phyloP scores from a whole-genome alignment of 1,140 invertebrate genomes.

The Neodiprion lecontei region DNA sequence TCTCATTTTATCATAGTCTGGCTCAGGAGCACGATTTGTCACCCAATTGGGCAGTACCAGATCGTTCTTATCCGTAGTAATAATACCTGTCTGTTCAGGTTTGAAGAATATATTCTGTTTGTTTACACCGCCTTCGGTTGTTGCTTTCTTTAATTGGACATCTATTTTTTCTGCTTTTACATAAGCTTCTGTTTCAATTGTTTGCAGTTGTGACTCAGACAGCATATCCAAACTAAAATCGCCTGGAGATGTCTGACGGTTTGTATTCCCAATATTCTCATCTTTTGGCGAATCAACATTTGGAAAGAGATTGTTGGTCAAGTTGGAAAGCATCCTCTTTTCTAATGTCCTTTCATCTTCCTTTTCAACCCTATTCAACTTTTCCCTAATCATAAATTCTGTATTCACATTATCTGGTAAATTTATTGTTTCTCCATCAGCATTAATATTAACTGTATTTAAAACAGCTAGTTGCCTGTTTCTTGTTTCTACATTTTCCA shows the following conservation, averaged over 20 bases:
- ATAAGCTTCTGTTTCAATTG: background rate
- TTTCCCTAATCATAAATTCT: too few species aligned
- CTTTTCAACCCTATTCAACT: background rate
- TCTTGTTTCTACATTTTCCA: too few species aligned
- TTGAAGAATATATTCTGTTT: background rate
- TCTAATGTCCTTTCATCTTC: background rate
- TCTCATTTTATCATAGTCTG: background rate
- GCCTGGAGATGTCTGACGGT: background rate
- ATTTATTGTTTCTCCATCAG: background rate
- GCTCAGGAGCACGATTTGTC: background rate
- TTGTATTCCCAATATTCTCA: background rate
- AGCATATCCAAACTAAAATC: background rate
- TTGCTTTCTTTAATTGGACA: background rate
- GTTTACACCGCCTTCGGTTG: background rate
- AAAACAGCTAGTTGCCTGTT: too few species aligned
- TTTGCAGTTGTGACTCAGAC: background rate
- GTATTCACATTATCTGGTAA: too few species aligned
- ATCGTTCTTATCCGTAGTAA: background rate
- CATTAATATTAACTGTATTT: background rate
- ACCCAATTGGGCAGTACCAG: background rate
- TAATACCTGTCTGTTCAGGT: background rate
- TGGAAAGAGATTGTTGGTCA: background rate
- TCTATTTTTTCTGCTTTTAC: background rate
- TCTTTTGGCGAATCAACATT: background rate
- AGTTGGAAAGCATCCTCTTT: background rate